A percentile compares a stretch with the other conserved stretches of the same genome.
Conservation (phyloP, 2,888 invertebrate species). For the Rosalia funebris region DNA sequence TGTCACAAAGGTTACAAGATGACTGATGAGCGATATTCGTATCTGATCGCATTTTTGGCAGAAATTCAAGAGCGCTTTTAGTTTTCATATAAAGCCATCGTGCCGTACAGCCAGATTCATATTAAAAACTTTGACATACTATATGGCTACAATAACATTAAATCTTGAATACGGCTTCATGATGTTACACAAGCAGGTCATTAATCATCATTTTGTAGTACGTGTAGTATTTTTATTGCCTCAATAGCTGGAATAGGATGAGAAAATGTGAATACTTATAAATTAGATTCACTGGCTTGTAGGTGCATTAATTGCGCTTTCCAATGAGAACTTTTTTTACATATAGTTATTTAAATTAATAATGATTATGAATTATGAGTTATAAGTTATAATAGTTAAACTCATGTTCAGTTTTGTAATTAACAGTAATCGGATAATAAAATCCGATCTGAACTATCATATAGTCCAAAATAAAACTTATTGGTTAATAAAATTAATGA, state of each 20-base stretch:
- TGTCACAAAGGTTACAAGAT: slow-evolving; percentile 20
- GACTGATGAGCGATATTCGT: slow-evolving; percentile 1
- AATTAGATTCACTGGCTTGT: not conserved
- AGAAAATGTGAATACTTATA: slow-evolving; percentile 10
- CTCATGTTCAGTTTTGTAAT: too few relatives aligned
- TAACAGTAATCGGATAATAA: too few relatives aligned
- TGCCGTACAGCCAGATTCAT: not conserved
- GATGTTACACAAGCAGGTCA: slow-evolving; percentile 3
- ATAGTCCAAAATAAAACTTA: too few relatives aligned
- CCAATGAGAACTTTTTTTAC: too few relatives aligned
- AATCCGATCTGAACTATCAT: too few relatives aligned
- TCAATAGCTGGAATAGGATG: slow-evolving; percentile 8
- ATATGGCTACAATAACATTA: not conserved
- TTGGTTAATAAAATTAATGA: too few relatives aligned
- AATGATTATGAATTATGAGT: too few relatives aligned
- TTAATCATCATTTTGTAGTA: slow-evolving; percentile 22
- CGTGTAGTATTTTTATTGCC: slow-evolving; percentile 17
- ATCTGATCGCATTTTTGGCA: slow-evolving; percentile 14
- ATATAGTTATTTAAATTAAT: too few relatives aligned
- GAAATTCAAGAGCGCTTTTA: slow-evolving; percentile 3
- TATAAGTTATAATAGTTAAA: too few relatives aligned
- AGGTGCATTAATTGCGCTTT: not conserved
- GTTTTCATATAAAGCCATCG: not conserved
- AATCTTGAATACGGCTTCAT: slow-evolving; percentile 1
- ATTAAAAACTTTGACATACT: slow-evolving; percentile 2